Conservation (phyloP, 2,113 vertebrate species). For the Dinomys branickii region DNA sequence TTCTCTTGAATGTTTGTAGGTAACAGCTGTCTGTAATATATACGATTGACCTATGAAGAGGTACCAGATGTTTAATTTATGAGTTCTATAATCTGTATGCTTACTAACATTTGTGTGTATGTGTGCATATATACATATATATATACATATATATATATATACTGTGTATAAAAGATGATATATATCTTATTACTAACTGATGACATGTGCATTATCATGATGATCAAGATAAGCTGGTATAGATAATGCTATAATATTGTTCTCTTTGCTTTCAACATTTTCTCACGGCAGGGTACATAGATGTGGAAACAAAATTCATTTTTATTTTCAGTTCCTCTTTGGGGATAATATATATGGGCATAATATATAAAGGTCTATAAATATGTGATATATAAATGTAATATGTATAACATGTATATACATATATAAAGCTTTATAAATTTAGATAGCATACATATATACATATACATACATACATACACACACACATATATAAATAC, state of each 20-base stretch:
- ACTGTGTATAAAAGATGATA: background rate
- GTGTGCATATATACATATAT: no score
- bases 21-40: background rate
- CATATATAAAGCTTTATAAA: background rate
- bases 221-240: background rate
- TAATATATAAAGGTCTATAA: background rate
- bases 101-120: background rate
- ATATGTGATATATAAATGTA: background rate
- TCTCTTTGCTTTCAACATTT: background rate
- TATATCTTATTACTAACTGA: background rate
- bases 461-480: background rate
- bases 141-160: background rate
- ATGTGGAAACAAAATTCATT: background rate
- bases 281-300: background rate
- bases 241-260: background rate
- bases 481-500: no score
- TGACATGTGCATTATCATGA: background rate
- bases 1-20: background rate
- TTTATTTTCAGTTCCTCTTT: constrained; percentile 21
- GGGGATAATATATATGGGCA: no score
- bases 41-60: background rate
- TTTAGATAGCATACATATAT: background rate
- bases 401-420: background rate
- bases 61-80: background rate
- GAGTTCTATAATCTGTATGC: background rate